Evolutionary conservation across 2,797 vertebrate species (phyloP).

Genomic region (Gouania willdenowi): DNA sequence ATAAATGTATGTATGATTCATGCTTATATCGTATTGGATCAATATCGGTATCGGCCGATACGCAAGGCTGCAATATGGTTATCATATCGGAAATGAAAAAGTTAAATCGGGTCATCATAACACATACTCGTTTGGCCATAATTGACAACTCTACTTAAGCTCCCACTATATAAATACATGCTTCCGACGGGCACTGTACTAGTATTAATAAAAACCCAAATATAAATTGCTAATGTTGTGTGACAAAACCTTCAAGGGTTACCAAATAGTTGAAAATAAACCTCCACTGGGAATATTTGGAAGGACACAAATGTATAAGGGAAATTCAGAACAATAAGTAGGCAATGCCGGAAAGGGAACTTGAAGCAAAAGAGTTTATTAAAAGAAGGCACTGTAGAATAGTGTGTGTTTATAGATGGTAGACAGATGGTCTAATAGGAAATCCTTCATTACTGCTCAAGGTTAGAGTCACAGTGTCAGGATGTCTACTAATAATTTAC

Average conservation of each 20-base stretch:
- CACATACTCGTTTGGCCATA: too few relatives aligned
- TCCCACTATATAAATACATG: too few relatives aligned
- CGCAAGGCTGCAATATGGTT: too few relatives aligned
- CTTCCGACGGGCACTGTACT: conserved; percentile 8
- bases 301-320: conserved; percentile 55
- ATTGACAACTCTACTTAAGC: too few relatives aligned
- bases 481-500: conserved; percentile 13
- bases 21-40: too few relatives aligned
- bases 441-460: conserved; percentile 40
- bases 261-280: conserved; percentile 44
- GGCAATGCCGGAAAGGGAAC: conserved; percentile 41
- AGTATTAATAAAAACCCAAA: conserved; percentile 16
- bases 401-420: conserved; percentile 28
- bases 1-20: too few relatives aligned
- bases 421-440: conserved; percentile 32
- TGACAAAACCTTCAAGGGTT: conserved; percentile 52
- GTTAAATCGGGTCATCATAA: too few relatives aligned
- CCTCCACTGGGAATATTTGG: conserved; percentile 46
- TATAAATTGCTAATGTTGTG: conserved; percentile 18
- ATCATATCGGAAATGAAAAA: too few relatives aligned
- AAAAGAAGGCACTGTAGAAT: conserved; percentile 47
- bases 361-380: conserved; percentile 47
- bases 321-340: conserved; percentile 61
- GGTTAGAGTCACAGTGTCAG: conserved; percentile 12
- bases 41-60: too few relatives aligned